These are phyloP conservation scores for Microplitis deprimator DNA, from an alignment of 2,888 invertebrate genomes.

Conservation along the genomic window DNA sequence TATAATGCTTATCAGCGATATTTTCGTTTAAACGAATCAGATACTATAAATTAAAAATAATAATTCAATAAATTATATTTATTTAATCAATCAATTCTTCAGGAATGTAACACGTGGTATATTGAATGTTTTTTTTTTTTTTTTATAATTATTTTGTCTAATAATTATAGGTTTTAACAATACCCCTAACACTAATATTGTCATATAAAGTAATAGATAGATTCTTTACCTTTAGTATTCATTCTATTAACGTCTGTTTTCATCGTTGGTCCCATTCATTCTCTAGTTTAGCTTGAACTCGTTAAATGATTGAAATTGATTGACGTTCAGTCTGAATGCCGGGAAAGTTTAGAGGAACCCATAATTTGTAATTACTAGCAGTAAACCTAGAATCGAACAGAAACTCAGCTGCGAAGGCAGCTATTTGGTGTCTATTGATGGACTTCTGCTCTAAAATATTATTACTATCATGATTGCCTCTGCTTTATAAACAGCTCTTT, in stretches of 20 bases:
- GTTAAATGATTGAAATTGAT: slow-evolving; percentile 69
- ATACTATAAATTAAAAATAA: no score
- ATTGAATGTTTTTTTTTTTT: no score
- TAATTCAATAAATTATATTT: no score
- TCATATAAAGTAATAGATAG: background rate
- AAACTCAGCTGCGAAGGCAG: slow-evolving; percentile 16
- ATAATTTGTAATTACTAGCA: slow-evolving; percentile 65
- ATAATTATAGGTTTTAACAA: background rate
- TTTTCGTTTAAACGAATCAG: no score
- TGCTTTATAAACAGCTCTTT: background rate
- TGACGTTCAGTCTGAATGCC: slow-evolving; percentile 68
- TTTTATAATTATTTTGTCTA: no score
- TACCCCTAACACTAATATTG: slow-evolving; percentile 10
- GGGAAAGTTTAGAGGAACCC: slow-evolving; percentile 63
- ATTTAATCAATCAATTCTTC: no score
- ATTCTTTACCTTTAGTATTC: slow-evolving; percentile 10
- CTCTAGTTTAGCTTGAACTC: slow-evolving; percentile 64
- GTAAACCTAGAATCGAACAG: slow-evolving; percentile 48
- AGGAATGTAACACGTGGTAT: no score
- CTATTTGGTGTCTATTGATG: slow-evolving; percentile 27
- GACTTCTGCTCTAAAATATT: slow-evolving; percentile 24
- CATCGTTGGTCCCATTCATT: slow-evolving; percentile 39
- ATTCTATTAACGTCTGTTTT: slow-evolving; percentile 29
- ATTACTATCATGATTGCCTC: slow-evolving; percentile 12
- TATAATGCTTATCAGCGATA: no score